phyloP scores from a whole-genome alignment of 2,888 invertebrate species.

The Cybosia mesomella region DNA sequence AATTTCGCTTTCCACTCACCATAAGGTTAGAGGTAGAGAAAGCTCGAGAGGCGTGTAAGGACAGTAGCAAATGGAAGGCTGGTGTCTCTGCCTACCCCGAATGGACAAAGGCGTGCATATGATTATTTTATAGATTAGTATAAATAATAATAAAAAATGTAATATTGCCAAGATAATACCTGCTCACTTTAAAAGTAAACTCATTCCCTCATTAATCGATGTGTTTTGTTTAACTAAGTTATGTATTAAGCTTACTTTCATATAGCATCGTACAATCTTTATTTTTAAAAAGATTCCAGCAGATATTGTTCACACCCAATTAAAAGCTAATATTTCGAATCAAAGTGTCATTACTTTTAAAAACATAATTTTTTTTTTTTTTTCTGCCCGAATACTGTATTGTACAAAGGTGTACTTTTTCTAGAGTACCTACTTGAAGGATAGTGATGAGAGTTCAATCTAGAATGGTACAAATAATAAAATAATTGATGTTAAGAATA shows the following conservation, averaged over 20 bases:
- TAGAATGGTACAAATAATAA: no score
- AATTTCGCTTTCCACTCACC: neutral
- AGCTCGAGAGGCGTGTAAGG: slow-evolving; percentile 1
- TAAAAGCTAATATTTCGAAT: no score
- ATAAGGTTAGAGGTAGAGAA: neutral
- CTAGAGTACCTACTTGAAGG: no score
- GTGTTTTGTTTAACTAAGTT: neutral
- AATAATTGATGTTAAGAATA: no score
- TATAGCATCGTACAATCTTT: neutral
- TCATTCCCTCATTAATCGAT: neutral
- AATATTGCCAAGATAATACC: neutral
- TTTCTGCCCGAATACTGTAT: neutral
- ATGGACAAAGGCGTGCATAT: neutral
- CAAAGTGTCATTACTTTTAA: neutral
- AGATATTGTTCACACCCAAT: no score
- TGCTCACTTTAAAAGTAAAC: neutral
- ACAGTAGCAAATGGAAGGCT: slow-evolving; percentile 2
- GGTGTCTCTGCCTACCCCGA: slow-evolving; percentile 1
- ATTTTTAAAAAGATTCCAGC: no score
- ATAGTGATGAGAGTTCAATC: no score
- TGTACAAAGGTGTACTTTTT: no score
- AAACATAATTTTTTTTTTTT: neutral
- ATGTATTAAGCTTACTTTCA: neutral
- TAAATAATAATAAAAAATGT: neutral
- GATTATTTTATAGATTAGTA: neutral